phyloP scores from a whole-genome alignment of 2,797 vertebrate species.

The Gephyroberyx darwinii region DNA sequence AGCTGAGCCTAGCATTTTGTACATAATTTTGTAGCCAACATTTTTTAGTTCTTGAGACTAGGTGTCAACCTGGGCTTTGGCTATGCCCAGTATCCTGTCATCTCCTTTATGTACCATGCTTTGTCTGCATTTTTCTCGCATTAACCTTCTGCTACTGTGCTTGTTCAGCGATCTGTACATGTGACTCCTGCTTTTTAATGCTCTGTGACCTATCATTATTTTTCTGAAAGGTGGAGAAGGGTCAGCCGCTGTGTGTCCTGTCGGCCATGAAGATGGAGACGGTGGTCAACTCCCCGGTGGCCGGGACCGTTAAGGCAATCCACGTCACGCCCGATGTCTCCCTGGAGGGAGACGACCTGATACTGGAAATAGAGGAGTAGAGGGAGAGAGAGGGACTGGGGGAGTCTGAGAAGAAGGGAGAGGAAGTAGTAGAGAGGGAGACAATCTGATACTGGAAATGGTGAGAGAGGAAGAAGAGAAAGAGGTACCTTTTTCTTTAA shows the following conservation, averaged over 20 bases:
- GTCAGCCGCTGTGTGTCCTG: constrained; percentile 92
- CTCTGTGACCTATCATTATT: constrained; percentile 16
- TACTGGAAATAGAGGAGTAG: constrained; percentile 87
- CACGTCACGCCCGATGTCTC: constrained; percentile 84
- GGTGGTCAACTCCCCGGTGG: constrained; percentile 90
- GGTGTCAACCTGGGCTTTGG: too few species aligned
- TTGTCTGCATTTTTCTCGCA: background rate
- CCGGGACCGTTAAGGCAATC: constrained; percentile 84
- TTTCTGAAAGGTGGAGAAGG: constrained; percentile 84
- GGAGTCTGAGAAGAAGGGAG: background rate
- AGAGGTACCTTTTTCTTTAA: background rate
- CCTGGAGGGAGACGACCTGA: constrained; percentile 93
- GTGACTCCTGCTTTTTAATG: constrained; percentile 8
- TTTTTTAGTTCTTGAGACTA: background rate
- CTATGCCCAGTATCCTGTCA: too few species aligned
- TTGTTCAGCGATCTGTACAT: constrained; percentile 13
- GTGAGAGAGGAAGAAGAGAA: constrained; percentile 7
- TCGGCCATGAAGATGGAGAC: constrained; percentile 99
- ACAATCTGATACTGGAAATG: constrained; percentile 47
- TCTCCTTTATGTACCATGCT: background rate
- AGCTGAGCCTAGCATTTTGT: background rate
- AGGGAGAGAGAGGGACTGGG: background rate
- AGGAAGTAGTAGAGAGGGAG: background rate
- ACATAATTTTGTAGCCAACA: background rate
- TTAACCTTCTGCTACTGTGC: constrained; percentile 1